Base-by-base conservation (phyloP, 2,888 invertebrate genomes). In the Cryptophagus acutangulus region DNA sequence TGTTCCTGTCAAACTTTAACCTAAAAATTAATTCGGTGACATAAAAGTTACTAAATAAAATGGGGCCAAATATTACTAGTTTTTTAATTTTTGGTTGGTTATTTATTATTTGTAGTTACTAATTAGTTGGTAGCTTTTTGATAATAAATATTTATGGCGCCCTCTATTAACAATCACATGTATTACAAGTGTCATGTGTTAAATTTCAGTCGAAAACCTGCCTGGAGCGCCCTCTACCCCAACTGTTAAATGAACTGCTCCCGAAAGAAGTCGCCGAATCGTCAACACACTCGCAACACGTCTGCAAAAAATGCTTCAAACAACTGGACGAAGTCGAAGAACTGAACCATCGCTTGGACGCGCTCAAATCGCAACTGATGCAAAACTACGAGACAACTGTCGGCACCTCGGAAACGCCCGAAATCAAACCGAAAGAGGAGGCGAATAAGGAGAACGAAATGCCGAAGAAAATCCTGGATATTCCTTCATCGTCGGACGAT, bases 291-390 rank as follows among this genome's bases (percentile, higher is more conserved):
- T n/a, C n/a, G n/a, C n/a, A n/a, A n/a, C n/a, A n/a, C n/a, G n/a
- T 86, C 2, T 87, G 86, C 62, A 80, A 78, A 58, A 82, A 81
- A 53, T 87, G 86, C 61, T 77, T 73, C 50, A 77, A 78, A 57
- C 58, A 75, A 4, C 74, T 81, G 34, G 69, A 75, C 13, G 82
- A 84, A 65, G 76, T 78, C 49, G 81, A 82, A 45, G 74, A 75
- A 38, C 60, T 80, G 28, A 73, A 78, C 58, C 67, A 63, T 14
- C 55, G 75, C 62, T 38, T 76, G 41, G 57, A 62, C 3, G 73
- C 76, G 53, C 66, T 78, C 6, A 77, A 74, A 53, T 52, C 62
- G 31, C 76, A 78, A 51, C 59, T 80, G 15, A 20, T n/a, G 6
- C 6, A n/a, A 8, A 20, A 20, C n/a, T 8, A 8, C n/a, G 6